A percentile compares a stretch with the other conserved stretches of the same genome.
These are phyloP conservation scores for Pseudomyrmex dendroicus DNA, from an alignment of 1,140 invertebrate species.

Conservation along the genomic window DNA sequence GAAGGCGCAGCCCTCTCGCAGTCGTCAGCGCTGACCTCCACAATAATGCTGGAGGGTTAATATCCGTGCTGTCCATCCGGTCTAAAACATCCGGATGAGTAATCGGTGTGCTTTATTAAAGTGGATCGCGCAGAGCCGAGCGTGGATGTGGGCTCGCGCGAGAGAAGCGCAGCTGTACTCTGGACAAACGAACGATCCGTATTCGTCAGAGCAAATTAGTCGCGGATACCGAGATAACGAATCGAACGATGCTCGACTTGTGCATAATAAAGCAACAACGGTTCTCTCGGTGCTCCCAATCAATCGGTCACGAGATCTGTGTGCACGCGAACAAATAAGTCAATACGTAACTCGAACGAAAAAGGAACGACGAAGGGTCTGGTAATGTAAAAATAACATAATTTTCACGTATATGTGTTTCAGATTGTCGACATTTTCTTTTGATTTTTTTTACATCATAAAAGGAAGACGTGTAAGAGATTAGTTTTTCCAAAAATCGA, in stretches of 20 bases:
- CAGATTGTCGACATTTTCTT: neutral
- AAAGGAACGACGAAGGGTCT: too few relatives aligned
- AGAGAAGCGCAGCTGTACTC: constrained; percentile 26
- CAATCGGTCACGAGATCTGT: neutral
- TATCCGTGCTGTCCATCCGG: constrained; percentile 44
- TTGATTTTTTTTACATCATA: neutral
- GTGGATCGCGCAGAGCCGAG: constrained; percentile 58
- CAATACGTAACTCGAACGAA: neutral
- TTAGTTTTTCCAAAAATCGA: neutral
- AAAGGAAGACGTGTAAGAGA: neutral
- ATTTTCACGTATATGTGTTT: neutral
- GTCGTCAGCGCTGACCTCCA: constrained; percentile 30
- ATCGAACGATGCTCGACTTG: constrained; percentile 36
- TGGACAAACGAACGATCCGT: constrained; percentile 70
- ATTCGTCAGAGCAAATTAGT: constrained; percentile 77
- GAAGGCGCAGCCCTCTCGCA: constrained; percentile 1
- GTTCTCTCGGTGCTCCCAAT: constrained; percentile 2
- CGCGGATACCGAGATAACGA: constrained; percentile 68
- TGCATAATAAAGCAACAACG: constrained; percentile 36
- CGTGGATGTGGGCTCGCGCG: constrained; percentile 46
- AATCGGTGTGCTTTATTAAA: constrained; percentile 66
- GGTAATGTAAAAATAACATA: neutral
- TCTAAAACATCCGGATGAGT: constrained; percentile 66
- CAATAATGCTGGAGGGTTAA: constrained; percentile 51
- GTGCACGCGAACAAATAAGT: constrained; percentile 20